These are phyloP conservation scores for Drosophila virilis DNA, from an alignment of 1,140 invertebrate species.

Conservation along the genomic window DNA sequence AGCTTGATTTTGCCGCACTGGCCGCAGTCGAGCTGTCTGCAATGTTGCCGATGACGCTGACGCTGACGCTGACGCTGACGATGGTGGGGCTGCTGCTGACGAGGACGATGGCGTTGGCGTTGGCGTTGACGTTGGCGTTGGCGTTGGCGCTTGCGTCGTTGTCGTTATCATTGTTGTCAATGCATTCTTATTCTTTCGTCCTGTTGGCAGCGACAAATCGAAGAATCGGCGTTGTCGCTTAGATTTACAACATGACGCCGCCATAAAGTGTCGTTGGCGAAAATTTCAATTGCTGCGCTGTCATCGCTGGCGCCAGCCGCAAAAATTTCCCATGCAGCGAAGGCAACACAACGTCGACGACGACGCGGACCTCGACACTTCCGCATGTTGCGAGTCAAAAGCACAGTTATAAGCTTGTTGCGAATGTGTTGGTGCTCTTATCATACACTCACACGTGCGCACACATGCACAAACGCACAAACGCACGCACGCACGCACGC, in stretches of 20 bases:
- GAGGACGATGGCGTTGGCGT: conserved; percentile 2
- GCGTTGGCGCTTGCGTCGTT: neutral
- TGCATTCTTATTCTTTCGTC: conserved; percentile 28
- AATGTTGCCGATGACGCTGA: conserved; percentile 36
- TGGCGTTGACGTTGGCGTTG: neutral
- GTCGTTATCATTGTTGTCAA: conserved; percentile 18
- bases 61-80: conserved; percentile 15
- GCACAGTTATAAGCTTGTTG: conserved; percentile 41
- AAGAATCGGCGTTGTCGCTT: conserved; percentile 18
- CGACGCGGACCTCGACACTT: conserved; percentile 28
- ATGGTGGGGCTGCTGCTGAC: neutral
- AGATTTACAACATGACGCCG: conserved; percentile 38
- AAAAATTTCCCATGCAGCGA: conserved; percentile 50
- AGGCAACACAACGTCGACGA: conserved; percentile 8
- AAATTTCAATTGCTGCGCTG: conserved; percentile 34
- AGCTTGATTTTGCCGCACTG: conserved; percentile 16
- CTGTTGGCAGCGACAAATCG: conserved; percentile 6
- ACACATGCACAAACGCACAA: neutral
- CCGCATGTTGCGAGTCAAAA: conserved; percentile 55
- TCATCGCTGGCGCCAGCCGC: conserved; percentile 37
- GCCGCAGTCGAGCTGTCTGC: conserved; percentile 65
- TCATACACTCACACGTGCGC: conserved; percentile 15
- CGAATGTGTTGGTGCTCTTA: conserved; percentile 20
- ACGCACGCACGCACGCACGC: neutral
- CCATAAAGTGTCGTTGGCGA: conserved; percentile 20